Evolutionary conservation across 2,797 vertebrate species (phyloP).

Genomic region (Pipistrellus pipistrellus): DNA sequence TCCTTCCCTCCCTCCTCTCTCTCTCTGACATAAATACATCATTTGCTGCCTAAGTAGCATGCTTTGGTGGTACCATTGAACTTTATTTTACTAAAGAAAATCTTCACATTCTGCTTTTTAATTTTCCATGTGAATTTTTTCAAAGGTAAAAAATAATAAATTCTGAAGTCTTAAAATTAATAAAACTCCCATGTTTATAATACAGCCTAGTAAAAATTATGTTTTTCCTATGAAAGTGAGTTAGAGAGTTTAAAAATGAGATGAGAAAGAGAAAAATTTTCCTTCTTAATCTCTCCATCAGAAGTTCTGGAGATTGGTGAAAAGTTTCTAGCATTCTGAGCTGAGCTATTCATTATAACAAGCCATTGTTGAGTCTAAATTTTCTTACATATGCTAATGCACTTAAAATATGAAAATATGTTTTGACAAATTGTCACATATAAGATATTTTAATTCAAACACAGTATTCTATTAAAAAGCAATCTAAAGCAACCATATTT

Average conservation of each 20-base stretch:
- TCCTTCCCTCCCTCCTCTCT: too few relatives aligned
- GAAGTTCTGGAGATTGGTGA: neutral
- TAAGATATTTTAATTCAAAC: conserved; percentile 43
- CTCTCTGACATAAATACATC: neutral
- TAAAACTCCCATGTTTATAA: conserved; percentile 12
- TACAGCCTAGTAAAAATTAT: neutral
- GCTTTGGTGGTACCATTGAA: neutral
- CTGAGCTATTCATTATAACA: neutral
- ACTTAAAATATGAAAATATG: neutral
- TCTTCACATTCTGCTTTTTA: conserved; percentile 31
- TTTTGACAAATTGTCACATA: conserved; percentile 11
- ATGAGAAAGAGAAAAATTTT: neutral
- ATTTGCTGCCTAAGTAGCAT: neutral
- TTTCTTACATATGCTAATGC: neutral
- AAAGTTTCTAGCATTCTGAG: neutral
- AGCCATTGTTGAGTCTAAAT: neutral
- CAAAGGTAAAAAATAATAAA: conserved; percentile 2
- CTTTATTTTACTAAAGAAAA: conserved; percentile 38
- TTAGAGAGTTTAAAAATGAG: neutral
- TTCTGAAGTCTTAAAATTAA: neutral
- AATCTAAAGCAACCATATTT: neutral
- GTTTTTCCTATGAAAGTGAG: neutral
- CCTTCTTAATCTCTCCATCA: neutral
- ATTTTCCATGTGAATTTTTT: neutral
- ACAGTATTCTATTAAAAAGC: neutral